Conservation (phyloP, 2,113 vertebrate species). For the Microtus montanus region DNA sequence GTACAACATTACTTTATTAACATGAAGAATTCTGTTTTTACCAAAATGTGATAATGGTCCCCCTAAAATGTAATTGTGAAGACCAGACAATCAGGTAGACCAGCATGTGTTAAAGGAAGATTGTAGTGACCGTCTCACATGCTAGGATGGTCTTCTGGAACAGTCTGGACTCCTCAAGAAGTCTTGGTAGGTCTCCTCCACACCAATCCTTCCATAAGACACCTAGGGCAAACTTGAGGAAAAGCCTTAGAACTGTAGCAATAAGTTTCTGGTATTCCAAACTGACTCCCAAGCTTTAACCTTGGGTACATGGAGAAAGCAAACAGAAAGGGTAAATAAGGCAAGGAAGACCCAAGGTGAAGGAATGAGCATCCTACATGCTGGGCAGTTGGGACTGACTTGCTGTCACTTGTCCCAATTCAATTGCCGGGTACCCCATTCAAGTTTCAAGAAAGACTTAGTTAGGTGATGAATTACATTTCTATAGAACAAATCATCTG, state of each 20-base stretch:
- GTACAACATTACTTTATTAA: neutral
- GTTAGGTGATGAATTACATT: neutral
- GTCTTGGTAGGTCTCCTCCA: neutral
- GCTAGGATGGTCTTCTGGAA: neutral
- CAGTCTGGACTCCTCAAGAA: rapidly evolving
- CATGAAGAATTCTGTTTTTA: neutral
- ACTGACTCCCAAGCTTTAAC: too few relatives aligned
- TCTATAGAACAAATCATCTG: neutral
- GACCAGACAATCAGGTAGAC: too few relatives aligned
- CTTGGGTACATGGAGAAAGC: neutral
- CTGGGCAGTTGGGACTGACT: rapidly evolving
- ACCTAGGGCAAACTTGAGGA: neutral
- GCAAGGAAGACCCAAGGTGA: neutral
- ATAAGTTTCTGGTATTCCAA: neutral
- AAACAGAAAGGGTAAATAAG: neutral
- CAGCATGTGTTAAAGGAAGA: rapidly evolving
- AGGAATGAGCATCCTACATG: rapidly evolving
- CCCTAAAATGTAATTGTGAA: neutral
- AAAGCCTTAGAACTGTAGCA: neutral
- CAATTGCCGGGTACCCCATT: too few relatives aligned
- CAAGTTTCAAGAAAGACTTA: neutral
- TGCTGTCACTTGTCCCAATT: neutral
- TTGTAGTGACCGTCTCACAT: rapidly evolving
- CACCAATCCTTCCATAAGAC: neutral
- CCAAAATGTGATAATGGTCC: neutral